A percentile compares a stretch with the other conserved stretches of the same genome.
These are phyloP conservation scores for Xenopus borealis DNA, from an alignment of 2,113 vertebrate species.

Conservation along the genomic window DNA sequence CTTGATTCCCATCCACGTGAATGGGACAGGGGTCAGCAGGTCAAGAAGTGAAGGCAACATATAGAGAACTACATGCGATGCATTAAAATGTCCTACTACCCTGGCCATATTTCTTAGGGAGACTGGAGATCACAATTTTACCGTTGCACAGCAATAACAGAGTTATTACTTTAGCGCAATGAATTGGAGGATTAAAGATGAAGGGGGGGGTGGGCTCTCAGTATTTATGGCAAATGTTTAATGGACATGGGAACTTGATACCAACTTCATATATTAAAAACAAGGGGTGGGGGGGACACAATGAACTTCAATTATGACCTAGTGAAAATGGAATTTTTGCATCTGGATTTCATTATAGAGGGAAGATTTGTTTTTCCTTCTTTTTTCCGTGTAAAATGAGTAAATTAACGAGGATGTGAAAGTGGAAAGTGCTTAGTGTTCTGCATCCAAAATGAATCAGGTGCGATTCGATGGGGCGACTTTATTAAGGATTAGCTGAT, in stretches of 20 bases:
- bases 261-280: conserved; percentile 43
- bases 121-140: background rate
- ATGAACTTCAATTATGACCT: conserved; percentile 47
- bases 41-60: conserved; percentile 9
- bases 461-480: conserved; percentile 31
- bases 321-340: conserved; percentile 44
- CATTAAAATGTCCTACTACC: conserved; percentile 42
- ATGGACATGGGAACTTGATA: conserved; percentile 43
- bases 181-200: conserved; percentile 39
- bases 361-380: conserved; percentile 10
- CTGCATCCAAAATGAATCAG: conserved; percentile 28
- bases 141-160: conserved; percentile 20
- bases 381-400: conserved; percentile 32
- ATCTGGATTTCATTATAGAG: conserved; percentile 42
- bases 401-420: conserved; percentile 45
- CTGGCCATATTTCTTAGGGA: conserved; percentile 24
- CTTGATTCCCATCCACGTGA: conserved; percentile 19
- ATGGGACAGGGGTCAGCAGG: conserved; percentile 31
- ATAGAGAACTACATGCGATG: conserved; percentile 30
- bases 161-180: conserved; percentile 29
- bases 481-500: conserved; percentile 14
- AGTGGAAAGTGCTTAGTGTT: conserved; percentile 34
- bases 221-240: conserved; percentile 45
- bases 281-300: conserved; percentile 7
- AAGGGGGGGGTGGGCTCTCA: background rate